Evolutionary conservation across 1,140 invertebrate genomes (phyloP).

Genomic region (Drosophila orena): DNA sequence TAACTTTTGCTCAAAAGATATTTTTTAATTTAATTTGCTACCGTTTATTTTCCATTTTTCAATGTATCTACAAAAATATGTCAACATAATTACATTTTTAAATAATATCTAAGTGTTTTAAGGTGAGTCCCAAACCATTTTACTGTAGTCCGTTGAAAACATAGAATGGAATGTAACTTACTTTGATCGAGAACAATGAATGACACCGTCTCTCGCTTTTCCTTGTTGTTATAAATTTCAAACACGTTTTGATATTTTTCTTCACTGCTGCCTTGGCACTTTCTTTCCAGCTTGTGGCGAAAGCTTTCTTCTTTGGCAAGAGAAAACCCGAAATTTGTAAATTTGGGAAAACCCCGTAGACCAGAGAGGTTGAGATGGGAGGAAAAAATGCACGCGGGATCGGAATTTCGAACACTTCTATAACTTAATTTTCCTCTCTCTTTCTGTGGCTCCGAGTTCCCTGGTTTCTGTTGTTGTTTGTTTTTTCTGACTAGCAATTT

Average conservation of each 20-base stretch:
- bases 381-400: constrained; percentile 19
- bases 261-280: constrained; percentile 26
- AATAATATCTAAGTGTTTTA: not conserved
- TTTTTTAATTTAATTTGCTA: no score
- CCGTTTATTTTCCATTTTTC: no score
- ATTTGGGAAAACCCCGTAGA: not conserved
- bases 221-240: constrained; percentile 47
- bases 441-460: constrained; percentile 14
- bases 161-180: constrained; percentile 6
- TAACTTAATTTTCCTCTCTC: constrained; percentile 17
- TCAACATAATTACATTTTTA: not conserved
- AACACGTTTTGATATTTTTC: constrained; percentile 43
- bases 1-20: no score
- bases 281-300: constrained; percentile 20
- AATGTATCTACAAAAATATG: no score
- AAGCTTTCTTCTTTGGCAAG: constrained; percentile 3
- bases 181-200: constrained; percentile 1
- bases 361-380: constrained; percentile 2
- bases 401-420: constrained; percentile 12
- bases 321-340: not conserved
- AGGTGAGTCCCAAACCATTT: not conserved
- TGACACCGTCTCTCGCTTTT: constrained; percentile 10
- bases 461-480: constrained; percentile 8
- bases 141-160: not conserved
- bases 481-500: constrained; percentile 68